A percentile compares a stretch with the other conserved stretches of the same genome.
These are phyloP conservation scores for Pasiphila rectangulata DNA, from an alignment of 2,888 invertebrate species.

Conservation along the genomic window DNA sequence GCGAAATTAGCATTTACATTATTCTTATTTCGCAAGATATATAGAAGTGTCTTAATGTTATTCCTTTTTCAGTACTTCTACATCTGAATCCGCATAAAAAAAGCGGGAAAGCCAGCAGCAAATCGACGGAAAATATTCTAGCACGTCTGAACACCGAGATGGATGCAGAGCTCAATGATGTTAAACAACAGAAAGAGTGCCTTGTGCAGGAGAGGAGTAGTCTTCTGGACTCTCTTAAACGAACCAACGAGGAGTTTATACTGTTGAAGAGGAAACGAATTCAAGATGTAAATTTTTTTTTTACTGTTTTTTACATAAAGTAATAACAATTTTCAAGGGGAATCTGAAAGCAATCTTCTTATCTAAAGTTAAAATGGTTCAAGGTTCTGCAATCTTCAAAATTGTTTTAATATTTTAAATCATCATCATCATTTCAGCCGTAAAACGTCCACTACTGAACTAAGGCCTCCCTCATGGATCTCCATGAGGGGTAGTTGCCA, in stretches of 20 bases:
- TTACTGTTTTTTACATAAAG: neutral
- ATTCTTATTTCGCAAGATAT: no score
- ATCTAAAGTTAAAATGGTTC: no score
- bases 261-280: slow-evolving; percentile 87
- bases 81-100: slow-evolving; percentile 68
- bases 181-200: slow-evolving; percentile 72
- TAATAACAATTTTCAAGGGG: neutral
- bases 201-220: slow-evolving; percentile 77
- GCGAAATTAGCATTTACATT: neutral
- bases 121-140: slow-evolving; percentile 67
- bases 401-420: no score
- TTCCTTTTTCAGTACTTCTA: slow-evolving; percentile 55
- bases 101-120: slow-evolving; percentile 48
- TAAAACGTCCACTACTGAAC: no score
- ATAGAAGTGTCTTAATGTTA: neutral
- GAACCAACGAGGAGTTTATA: slow-evolving; percentile 88
- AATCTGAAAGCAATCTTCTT: no score
- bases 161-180: slow-evolving; percentile 65
- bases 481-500: no score
- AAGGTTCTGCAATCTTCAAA: no score
- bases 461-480: no score
- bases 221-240: slow-evolving; percentile 83
- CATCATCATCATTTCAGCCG: no score
- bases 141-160: slow-evolving; percentile 64
- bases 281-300: slow-evolving; percentile 83